Conservation (phyloP, 2,113 vertebrate species). For the Cyphomyrus discorhynchus region DNA sequence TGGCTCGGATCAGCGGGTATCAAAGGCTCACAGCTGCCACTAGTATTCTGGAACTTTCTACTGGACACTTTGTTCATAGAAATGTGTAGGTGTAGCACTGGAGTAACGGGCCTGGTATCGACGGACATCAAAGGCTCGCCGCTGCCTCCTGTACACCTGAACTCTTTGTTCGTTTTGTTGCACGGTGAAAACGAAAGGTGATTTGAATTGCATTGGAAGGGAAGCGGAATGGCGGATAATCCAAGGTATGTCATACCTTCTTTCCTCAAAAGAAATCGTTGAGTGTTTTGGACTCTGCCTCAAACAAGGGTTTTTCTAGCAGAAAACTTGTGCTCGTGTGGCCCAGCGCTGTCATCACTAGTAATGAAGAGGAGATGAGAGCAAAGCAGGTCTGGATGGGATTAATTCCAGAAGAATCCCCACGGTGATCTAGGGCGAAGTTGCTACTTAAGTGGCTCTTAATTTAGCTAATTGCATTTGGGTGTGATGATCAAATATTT, state of each 20-base stretch:
- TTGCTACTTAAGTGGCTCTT: slow-evolving; percentile 9
- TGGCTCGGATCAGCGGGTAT: neutral
- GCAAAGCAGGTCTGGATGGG: neutral
- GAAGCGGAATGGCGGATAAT: neutral
- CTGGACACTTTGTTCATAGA: neutral
- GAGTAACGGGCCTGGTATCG: neutral
- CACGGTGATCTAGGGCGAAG: neutral
- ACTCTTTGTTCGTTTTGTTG: neutral
- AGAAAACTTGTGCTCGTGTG: neutral
- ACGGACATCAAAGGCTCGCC: neutral
- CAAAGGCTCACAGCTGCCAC: neutral
- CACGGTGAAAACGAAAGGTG: neutral
- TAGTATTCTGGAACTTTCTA: neutral
- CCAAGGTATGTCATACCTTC: neutral
- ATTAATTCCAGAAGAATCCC: slow-evolving; percentile 7
- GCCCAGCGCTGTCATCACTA: neutral
- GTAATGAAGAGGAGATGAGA: neutral
- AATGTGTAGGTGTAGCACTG: neutral
- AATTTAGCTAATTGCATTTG: slow-evolving; percentile 17
- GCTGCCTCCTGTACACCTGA: neutral
- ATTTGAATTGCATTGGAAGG: neutral
- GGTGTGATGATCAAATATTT: neutral
- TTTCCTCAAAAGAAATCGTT: neutral
- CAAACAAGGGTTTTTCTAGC: neutral
- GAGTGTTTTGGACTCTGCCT: neutral